Percentiles rank a stretch among this genome's conserved stretches.
Conservation (phyloP, 2,888 invertebrate species). For the Sinelater perroti region DNA sequence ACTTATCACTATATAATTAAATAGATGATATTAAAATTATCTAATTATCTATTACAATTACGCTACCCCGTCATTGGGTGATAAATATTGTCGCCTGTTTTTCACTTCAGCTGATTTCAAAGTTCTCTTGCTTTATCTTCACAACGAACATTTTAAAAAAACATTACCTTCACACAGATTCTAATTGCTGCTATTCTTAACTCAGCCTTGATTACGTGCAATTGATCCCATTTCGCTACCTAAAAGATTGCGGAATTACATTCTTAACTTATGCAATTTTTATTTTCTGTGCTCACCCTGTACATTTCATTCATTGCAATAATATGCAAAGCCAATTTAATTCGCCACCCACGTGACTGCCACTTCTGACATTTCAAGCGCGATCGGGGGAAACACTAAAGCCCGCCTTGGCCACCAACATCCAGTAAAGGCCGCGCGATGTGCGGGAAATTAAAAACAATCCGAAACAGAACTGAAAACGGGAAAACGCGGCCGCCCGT, state of each 20-base stretch:
- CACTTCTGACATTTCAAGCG: no score
- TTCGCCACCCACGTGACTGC: slow-evolving; percentile 8
- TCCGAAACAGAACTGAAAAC: not conserved
- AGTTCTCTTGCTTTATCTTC: slow-evolving; percentile 34
- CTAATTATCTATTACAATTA: not conserved
- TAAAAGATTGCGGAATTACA: not conserved
- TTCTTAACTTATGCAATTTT: not conserved
- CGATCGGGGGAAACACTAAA: no score
- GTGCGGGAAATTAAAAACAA: not conserved
- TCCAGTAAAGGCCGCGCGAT: no score
- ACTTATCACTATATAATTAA: not conserved
- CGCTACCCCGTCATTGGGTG: no score
- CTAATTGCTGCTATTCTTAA: no score
- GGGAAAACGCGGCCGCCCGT: not conserved
- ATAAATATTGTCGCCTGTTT: no score
- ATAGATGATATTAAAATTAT: no score
- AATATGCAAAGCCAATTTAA: no score
- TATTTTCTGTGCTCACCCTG: slow-evolving; percentile 6
- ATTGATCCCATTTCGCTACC: slow-evolving; percentile 6
- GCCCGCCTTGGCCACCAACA: no score
- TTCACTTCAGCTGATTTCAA: slow-evolving; percentile 37
- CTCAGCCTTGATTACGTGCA: no score
- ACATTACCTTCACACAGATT: no score
- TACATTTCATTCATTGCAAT: no score
- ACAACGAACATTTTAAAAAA: slow-evolving; percentile 27